Conservation (phyloP, 2,888 invertebrate genomes). For the Drosophila falleni region DNA sequence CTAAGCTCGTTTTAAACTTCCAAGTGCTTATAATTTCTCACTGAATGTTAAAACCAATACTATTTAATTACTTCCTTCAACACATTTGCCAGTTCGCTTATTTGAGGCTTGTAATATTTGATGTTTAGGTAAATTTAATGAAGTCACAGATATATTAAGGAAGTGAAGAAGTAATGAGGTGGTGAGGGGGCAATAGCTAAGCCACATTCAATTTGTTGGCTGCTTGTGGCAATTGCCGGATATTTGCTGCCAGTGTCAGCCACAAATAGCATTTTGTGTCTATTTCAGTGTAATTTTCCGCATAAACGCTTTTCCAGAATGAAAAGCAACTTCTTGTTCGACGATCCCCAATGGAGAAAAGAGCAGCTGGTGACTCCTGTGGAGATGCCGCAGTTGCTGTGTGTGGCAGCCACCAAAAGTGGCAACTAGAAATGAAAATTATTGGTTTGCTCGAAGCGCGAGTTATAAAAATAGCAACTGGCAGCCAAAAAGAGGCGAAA, state of each 20-base stretch:
- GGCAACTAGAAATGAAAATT: conserved; percentile 72
- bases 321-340: conserved; percentile 18
- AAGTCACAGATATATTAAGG: conserved; percentile 1
- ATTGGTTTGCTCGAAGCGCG: conserved; percentile 57
- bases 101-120: conserved; percentile 1
- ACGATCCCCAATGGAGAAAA: background rate
- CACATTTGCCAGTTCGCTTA: background rate
- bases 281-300: conserved; percentile 81
- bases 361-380: conserved; percentile 9
- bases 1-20: background rate
- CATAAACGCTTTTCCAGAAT: conserved; percentile 60
- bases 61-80: background rate
- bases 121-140: conserved; percentile 13
- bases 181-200: background rate
- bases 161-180: no score
- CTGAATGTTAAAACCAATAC: background rate
- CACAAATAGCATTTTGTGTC: conserved; percentile 76
- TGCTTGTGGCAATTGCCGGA: conserved; percentile 49
- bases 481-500: conserved; percentile 6
- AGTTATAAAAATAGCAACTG: conserved; percentile 51
- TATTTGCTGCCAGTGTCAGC: conserved; percentile 36
- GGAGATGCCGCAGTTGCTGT: conserved; percentile 50
- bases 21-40: background rate
- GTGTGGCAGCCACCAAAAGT: conserved; percentile 68
- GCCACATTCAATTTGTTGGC: conserved; percentile 36